Base-by-base conservation (phyloP, 2,113 vertebrate species). In the Callorhinus ursinus region DNA sequence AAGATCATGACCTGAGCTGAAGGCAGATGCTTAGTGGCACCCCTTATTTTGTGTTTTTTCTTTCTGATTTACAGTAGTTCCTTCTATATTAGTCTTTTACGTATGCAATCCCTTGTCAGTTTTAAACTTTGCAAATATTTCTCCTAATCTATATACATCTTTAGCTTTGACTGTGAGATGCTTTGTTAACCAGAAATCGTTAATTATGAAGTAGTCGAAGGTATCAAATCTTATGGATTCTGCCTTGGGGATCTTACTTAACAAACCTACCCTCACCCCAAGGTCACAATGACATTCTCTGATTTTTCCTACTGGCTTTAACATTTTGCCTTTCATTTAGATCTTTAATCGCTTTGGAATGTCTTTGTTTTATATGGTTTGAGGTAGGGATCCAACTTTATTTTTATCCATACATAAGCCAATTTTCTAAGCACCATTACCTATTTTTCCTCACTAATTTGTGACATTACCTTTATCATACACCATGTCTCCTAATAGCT, bases 391-490 rank as follows among this genome's bases (percentile, higher is more conserved):
- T 18, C 33, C 59, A 49, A 77, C 31, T 90, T 96, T 69, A 71
- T 77, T 89, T 83, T 12, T 93, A 53, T 80, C 55, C 53, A 87
- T 57, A 79, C 42, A 39, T 13, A 89, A 93, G 28, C 46, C 13
- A 82, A 74, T 95, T 83, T 94, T 96, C 92, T 92, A 53, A 97
- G 88, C 49, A 63, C 22, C 28, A 72, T 18, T 84, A 84, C 69
- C 65, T 33, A 82, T 74, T 76, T 96, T n/a, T 84, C 59, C 36
- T 55, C 33, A 90, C 74, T 93, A 90, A 93, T 33, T 4, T 87
- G 82, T 93, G 42, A 90, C 16, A 42, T 33, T 42, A 53, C 33
- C 63, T 83, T 79, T 91, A 82, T 39, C 55, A 67, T 26, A 71
- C 1, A 77, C 61, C 21, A 84, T 15, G 31, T 67, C 11, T 90